phyloP scores from a whole-genome alignment of 2,797 vertebrate species.

The Galaxias olidus region DNA sequence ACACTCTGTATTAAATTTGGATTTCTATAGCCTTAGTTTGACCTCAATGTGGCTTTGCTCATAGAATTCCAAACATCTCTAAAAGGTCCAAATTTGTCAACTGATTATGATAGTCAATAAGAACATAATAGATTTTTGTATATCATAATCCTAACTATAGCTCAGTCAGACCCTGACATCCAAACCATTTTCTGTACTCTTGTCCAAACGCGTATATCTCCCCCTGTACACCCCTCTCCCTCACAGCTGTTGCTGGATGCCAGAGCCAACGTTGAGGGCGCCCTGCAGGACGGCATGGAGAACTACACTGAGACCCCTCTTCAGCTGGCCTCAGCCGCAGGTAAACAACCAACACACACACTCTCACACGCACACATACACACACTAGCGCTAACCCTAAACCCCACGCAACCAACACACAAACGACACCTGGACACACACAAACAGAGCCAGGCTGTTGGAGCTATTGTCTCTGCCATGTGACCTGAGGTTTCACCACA shows the following conservation, averaged over 20 bases:
- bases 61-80: no score
- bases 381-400: no score
- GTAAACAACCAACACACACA: slow-evolving; percentile 69
- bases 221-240: background rate
- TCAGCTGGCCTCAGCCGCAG: slow-evolving; percentile 93
- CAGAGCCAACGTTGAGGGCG: slow-evolving; percentile 93
- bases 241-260: slow-evolving; percentile 91
- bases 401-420: background rate
- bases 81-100: no score
- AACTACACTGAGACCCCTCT: slow-evolving; percentile 97
- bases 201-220: background rate
- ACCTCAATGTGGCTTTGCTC: no score
- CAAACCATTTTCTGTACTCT: background rate
- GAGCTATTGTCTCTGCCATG: no score
- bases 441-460: no score
- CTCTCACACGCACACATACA: background rate
- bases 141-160: background rate
- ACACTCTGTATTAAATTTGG: no score
- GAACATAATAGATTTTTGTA: no score
- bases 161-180: background rate
- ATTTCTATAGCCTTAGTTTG: no score
- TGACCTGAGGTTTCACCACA: no score
- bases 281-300: slow-evolving; percentile 92
- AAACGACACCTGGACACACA: background rate
- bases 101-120: no score